phyloP scores from a whole-genome alignment of 2,113 vertebrate species.

The Trochalopteron elliotii region DNA sequence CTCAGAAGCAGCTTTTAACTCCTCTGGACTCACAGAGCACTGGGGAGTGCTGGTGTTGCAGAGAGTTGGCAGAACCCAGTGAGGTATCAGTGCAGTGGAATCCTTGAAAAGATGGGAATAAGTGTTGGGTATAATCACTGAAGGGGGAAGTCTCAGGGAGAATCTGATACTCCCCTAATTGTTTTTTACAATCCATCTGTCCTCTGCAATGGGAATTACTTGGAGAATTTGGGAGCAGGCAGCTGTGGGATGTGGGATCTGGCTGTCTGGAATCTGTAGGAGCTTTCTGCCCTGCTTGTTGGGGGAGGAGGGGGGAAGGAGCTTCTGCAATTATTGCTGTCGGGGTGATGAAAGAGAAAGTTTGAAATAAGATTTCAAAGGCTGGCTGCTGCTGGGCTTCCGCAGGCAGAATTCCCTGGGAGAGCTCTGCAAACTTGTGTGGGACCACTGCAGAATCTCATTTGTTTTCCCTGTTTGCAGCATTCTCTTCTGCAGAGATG shows the following conservation, averaged over 20 bases:
- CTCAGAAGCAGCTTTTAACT: not conserved
- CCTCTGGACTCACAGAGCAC: fast-evolving
- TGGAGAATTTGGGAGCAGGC: not conserved
- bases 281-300: not conserved
- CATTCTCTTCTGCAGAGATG: not conserved
- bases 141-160: not conserved
- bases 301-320: not conserved
- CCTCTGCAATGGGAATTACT: not conserved
- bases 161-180: not conserved
- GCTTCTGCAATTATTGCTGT: slow-evolving; percentile 10
- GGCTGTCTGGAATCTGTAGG: not conserved
- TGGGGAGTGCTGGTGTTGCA: not conserved
- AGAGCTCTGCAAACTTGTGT: not conserved
- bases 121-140: not conserved
- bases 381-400: slow-evolving; percentile 45
- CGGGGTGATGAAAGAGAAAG: slow-evolving; percentile 20
- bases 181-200: not conserved
- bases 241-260: not conserved
- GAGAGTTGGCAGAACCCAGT: not conserved
- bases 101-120: not conserved
- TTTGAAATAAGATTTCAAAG: not conserved
- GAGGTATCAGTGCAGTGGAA: not conserved
- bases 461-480: not conserved
- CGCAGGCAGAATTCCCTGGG: slow-evolving; percentile 8
- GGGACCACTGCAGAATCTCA: slow-evolving; percentile 28